These are phyloP conservation scores for Caenorhabditis latens DNA, from an alignment of 1,140 invertebrate genomes.

Conservation along the genomic window DNA sequence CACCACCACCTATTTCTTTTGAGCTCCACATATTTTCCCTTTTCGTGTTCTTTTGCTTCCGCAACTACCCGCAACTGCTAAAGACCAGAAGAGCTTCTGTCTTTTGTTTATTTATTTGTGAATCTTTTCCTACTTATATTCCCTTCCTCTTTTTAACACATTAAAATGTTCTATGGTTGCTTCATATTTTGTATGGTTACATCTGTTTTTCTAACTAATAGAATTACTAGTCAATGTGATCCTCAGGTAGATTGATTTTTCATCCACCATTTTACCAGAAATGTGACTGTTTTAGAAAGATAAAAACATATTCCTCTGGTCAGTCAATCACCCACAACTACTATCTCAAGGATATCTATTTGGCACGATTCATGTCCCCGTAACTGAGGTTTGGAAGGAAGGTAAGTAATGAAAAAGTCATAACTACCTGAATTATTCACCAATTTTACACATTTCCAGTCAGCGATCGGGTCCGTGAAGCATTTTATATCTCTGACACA, in stretches of 20 bases:
- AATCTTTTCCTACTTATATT: not conserved
- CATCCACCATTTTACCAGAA: not conserved
- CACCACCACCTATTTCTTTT: conserved; percentile 23
- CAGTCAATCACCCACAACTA: conserved; percentile 21
- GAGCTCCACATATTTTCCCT: not conserved
- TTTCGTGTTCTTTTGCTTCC: conserved; percentile 32
- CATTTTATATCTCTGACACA: conserved; percentile 44
- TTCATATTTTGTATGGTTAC: not conserved
- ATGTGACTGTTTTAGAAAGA: not conserved
- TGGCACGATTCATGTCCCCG: conserved; percentile 62
- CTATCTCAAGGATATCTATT: conserved; percentile 54
- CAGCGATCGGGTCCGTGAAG: conserved; percentile 58
- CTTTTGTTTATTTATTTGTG: conserved; percentile 49
- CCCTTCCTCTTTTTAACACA: conserved; percentile 19
- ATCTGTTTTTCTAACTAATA: not conserved
- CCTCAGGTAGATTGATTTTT: not conserved
- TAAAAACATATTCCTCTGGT: conserved; percentile 58
- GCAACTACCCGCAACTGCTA: conserved; percentile 33
- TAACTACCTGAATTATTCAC: not conserved
- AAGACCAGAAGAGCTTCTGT: not conserved
- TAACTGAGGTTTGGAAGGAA: conserved; percentile 58
- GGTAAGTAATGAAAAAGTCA: conserved; percentile 28
- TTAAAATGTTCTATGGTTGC: not conserved
- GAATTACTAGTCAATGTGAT: not conserved
- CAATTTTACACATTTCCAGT: conserved; percentile 38